Base-by-base conservation (phyloP, 2,113 vertebrate genomes). In the Callipepla squamata region DNA sequence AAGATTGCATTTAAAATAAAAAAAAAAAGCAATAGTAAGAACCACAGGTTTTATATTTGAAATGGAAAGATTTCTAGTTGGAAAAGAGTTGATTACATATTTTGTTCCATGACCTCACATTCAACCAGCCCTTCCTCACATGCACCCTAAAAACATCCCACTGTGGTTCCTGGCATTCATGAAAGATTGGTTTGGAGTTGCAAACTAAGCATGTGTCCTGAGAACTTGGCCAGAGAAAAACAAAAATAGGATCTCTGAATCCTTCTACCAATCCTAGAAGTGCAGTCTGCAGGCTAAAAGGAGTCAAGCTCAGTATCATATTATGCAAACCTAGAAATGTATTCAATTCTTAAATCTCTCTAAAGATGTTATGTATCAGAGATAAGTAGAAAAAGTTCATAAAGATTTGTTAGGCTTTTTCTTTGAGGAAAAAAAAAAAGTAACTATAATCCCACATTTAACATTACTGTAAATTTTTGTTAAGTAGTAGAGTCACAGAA, bases 91-190 rank as follows among this genome's bases (percentile, higher is more conserved):
- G 87, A 95, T 94, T 94, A 80, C 82, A 96, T 93, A 94, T 92
- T 96, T 95, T 76, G 86, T 84, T 75, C 78, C 65, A 68, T 80
- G 91, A 93, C 94, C 94, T 95, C 90, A 88, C 89, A 88, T 92
- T 96, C 93, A 96, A 95, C 91, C 73, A 95, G 40, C 36, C 91
- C 57, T 91, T 96, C 65, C 85, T 92, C 57, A 91, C 47, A 96
- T 83, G 82, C 65, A 76, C 65, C 91, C 82, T 93, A 47, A 96
- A 95, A 96, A 92, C 79, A 92, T 91, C 87, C 90, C 5, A 1
- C 85, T 96, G 96, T 86, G 96, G 96, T 90, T 96, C 36, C 85
- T 96, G 96, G 93, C 96, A 88, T 81, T 73, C 68, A 5, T 28
- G 47, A 91, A 95, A 87, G 7, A 26, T 67, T 92, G 85, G 81